Evolutionary conservation across 2,113 vertebrate species (phyloP).

Genomic region (Etheostoma spectabile): DNA sequence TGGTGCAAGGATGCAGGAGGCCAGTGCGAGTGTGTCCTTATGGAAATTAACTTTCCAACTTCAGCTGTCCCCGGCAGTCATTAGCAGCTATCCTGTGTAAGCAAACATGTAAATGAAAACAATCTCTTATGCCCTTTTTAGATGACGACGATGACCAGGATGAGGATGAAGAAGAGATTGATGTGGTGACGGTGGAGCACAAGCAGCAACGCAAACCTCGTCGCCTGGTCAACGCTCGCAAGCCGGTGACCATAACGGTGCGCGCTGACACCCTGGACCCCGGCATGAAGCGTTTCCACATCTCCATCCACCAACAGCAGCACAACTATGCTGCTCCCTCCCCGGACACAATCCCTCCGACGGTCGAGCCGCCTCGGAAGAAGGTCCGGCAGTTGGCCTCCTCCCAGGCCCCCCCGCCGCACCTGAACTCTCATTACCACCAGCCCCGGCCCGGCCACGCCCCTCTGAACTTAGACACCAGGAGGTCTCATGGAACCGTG

Average conservation of each 20-base stretch:
- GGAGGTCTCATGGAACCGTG: slow-evolving; percentile 30
- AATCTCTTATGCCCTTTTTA: slow-evolving; percentile 29
- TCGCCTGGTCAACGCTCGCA: slow-evolving; percentile 85
- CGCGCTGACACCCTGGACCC: slow-evolving; percentile 90
- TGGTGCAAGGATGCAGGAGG: slow-evolving; percentile 2
- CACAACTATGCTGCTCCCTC: slow-evolving; percentile 97
- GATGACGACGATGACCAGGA: slow-evolving; percentile 78
- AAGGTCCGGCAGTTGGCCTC: slow-evolving; percentile 70
- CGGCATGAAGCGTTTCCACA: slow-evolving; percentile 94
- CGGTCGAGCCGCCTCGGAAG: slow-evolving; percentile 75
- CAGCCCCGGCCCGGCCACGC: slow-evolving; percentile 65
- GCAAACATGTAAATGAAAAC: neutral
- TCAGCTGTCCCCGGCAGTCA: neutral
- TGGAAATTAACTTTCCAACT: neutral
- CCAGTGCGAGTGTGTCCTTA: too few relatives aligned
- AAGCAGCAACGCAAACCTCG: slow-evolving; percentile 90
- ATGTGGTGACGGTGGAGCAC: slow-evolving; percentile 96
- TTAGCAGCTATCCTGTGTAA: neutral
- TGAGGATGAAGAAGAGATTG: slow-evolving; percentile 93
- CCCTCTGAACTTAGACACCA: slow-evolving; percentile 70
- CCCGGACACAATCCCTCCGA: slow-evolving; percentile 80
- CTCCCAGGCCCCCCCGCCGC: slow-evolving; percentile 55
- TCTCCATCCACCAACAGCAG: slow-evolving; percentile 97
- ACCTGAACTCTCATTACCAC: slow-evolving; percentile 69
- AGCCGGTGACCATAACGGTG: slow-evolving; percentile 94